Percentiles rank a stretch among this genome's conserved stretches.
These are phyloP conservation scores for Orchesella cincta DNA, from an alignment of 1,140 invertebrate genomes.

Conservation along the genomic window DNA sequence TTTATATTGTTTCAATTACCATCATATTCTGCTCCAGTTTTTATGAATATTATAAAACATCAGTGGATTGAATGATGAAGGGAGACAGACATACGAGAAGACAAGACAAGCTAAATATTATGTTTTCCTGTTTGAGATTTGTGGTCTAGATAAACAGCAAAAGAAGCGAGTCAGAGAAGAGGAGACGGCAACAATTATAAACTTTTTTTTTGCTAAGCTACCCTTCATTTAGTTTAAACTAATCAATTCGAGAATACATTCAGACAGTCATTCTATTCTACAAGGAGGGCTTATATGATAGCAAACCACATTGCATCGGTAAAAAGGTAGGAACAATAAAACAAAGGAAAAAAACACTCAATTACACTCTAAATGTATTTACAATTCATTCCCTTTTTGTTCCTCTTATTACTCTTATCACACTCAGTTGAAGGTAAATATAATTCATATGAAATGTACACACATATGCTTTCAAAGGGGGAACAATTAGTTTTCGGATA, in stretches of 20 bases:
- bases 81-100: not conserved
- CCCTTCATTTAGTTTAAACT: not conserved
- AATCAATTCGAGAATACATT: not conserved
- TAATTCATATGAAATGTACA: not conserved
- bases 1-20: not conserved
- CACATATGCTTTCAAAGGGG: not conserved
- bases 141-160: not conserved
- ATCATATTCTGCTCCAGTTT: not conserved
- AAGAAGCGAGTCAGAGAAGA: not conserved
- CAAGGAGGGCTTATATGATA: not conserved
- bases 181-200: slow-evolving; percentile 1
- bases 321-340: not conserved
- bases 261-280: not conserved
- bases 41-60: not conserved
- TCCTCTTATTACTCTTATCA: too few relatives aligned
- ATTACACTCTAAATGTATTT: not conserved
- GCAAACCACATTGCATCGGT: not conserved
- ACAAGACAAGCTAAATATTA: not conserved
- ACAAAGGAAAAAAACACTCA: not conserved
- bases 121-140: slow-evolving; percentile 7
- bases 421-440: not conserved
- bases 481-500: not conserved
- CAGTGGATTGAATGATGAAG: not conserved
- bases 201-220: not conserved
- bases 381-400: too few relatives aligned